These are phyloP conservation scores for Phrynocephalus guinanensis DNA, from an alignment of 2,797 vertebrate species.

Conservation along the genomic window DNA sequence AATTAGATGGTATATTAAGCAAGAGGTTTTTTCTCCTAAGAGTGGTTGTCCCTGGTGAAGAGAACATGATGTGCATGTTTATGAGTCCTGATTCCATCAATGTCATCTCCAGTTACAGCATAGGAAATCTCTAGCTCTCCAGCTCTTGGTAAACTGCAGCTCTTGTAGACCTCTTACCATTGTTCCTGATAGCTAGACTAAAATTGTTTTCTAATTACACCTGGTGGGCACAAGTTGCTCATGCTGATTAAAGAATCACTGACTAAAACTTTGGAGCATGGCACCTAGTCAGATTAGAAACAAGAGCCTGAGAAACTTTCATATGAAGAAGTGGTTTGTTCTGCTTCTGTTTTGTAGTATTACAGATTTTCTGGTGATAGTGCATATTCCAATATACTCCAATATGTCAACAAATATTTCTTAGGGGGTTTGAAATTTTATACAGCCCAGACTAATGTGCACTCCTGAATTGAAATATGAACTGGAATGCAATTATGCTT, in stretches of 20 bases:
- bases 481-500: not conserved
- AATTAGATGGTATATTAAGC: slow-evolving; percentile 15
- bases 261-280: not conserved
- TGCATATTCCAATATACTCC: not conserved
- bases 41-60: not conserved
- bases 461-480: no score
- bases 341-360: not conserved
- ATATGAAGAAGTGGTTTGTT: not conserved
- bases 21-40: not conserved
- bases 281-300: not conserved
- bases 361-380: not conserved
- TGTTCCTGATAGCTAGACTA: not conserved
- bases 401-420: not conserved
- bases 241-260: not conserved
- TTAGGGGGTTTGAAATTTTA: no score
- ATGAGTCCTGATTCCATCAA: not conserved
- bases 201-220: not conserved
- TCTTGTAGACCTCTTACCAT: not conserved
- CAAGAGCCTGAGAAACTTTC: not conserved
- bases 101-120: not conserved
- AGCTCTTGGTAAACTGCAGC: not conserved
- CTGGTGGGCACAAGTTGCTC: not conserved
- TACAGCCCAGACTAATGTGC: no score
- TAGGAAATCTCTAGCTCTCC: no score
- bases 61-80: not conserved